A percentile compares a stretch with the other conserved stretches of the same genome.
Evolutionary conservation across 2,113 vertebrate species (phyloP).

Genomic region (Ibidorhyncha struthersii): DNA sequence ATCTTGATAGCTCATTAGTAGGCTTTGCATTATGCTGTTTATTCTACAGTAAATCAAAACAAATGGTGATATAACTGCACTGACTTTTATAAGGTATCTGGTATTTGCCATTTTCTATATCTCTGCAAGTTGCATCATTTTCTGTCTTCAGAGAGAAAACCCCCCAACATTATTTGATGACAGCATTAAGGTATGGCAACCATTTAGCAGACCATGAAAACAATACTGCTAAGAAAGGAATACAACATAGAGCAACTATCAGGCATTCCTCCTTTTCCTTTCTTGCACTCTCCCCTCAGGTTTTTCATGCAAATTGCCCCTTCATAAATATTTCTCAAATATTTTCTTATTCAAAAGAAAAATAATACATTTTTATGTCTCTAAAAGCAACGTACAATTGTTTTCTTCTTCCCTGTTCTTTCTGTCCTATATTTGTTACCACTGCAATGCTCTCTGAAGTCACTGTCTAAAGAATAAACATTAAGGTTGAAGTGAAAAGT

Average conservation of each 20-base stretch:
- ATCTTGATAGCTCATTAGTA: neutral
- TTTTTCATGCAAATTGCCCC: neutral
- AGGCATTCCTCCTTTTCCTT: neutral
- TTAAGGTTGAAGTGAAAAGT: neutral
- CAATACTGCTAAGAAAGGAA: neutral
- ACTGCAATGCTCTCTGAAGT: neutral
- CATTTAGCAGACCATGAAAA: neutral
- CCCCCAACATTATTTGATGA: neutral
- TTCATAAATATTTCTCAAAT: neutral
- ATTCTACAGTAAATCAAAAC: neutral
- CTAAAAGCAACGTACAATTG: accelerated
- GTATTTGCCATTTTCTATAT: neutral
- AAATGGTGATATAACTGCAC: neutral
- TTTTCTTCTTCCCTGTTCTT: neutral
- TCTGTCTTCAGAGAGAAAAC: neutral
- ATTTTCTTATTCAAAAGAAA: neutral
- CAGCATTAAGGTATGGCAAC: neutral
- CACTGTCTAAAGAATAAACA: neutral
- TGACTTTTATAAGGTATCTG: neutral
- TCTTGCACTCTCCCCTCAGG: accelerated
- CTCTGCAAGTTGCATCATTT: neutral
- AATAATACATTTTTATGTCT: neutral
- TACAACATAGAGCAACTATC: neutral
- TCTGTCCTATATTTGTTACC: neutral
- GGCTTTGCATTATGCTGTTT: neutral